phyloP scores from a whole-genome alignment of 2,888 invertebrate species.

The Ichneumon xanthorius region DNA sequence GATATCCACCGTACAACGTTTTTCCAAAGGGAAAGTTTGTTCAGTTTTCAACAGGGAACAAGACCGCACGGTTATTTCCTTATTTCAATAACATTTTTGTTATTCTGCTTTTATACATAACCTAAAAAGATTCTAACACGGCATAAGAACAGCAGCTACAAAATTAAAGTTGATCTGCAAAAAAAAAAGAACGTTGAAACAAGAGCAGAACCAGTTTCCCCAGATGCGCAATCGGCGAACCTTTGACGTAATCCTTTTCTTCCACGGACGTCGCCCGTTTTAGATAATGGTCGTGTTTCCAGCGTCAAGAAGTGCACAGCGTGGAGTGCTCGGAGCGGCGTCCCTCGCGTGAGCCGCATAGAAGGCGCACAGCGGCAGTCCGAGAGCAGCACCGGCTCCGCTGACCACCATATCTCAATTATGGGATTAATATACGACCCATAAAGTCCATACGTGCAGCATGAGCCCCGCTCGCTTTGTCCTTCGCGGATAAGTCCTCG shows the following conservation, averaged over 20 bases:
- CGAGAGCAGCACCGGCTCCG: constrained; percentile 47
- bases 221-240: background rate
- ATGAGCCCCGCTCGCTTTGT: constrained; percentile 51
- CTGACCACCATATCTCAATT: constrained; percentile 82
- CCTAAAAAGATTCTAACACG: background rate
- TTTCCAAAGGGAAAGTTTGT: background rate
- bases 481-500: constrained; percentile 44
- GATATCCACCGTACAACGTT: too few relatives aligned
- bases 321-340: background rate
- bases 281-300: constrained; percentile 68
- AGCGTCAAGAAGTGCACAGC: constrained; percentile 67
- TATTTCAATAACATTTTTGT: background rate
- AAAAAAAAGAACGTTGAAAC: background rate
- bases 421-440: constrained; percentile 82
- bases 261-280: constrained; percentile 7
- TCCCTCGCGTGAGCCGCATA: constrained; percentile 73
- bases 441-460: constrained; percentile 79
- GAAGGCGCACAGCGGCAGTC: constrained; percentile 1
- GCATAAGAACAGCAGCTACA: background rate
- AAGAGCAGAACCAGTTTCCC: background rate
- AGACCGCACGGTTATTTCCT: background rate
- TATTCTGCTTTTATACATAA: background rate
- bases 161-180: background rate
- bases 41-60: too few relatives aligned
- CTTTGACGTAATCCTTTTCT: background rate